These are phyloP conservation scores for Embidobia sp. DNA, from an alignment of 2,888 invertebrate genomes.

Conservation along the genomic window DNA sequence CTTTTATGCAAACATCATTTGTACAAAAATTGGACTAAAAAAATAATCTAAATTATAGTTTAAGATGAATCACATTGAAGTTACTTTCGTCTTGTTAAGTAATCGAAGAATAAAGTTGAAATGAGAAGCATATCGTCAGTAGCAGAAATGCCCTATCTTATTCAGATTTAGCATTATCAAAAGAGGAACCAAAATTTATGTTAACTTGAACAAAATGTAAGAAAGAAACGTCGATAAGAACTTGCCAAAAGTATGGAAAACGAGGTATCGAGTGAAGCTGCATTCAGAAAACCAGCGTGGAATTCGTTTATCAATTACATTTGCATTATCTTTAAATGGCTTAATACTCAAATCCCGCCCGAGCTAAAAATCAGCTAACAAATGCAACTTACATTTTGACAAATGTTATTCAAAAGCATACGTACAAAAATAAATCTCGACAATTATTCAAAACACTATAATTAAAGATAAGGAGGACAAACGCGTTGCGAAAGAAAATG, in stretches of 20 bases:
- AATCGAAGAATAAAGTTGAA: neutral
- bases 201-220: conserved; percentile 5
- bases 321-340: conserved; percentile 42
- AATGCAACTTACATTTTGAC: too few relatives aligned
- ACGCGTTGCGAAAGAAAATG: conserved; percentile 3
- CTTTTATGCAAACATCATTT: too few relatives aligned
- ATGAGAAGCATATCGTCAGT: neutral
- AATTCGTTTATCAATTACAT: conserved; percentile 55
- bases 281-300: conserved; percentile 7
- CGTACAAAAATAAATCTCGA: too few relatives aligned
- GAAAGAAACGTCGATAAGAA: conserved; percentile 43
- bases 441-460: neutral
- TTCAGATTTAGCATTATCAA: conserved; percentile 19
- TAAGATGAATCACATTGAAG: too few relatives aligned
- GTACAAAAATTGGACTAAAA: too few relatives aligned
- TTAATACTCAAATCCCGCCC: conserved; percentile 10
- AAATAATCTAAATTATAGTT: too few relatives aligned
- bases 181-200: conserved; percentile 19
- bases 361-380: too few relatives aligned
- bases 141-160: neutral
- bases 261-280: conserved; percentile 29
- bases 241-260: conserved; percentile 45
- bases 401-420: too few relatives aligned
- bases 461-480: conserved; percentile 20
- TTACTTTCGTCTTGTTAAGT: neutral